A percentile compares a stretch with the other conserved stretches of the same genome.
Evolutionary conservation across 2,888 invertebrate genomes (phyloP).

Genomic region (Nomada fabriciana): DNA sequence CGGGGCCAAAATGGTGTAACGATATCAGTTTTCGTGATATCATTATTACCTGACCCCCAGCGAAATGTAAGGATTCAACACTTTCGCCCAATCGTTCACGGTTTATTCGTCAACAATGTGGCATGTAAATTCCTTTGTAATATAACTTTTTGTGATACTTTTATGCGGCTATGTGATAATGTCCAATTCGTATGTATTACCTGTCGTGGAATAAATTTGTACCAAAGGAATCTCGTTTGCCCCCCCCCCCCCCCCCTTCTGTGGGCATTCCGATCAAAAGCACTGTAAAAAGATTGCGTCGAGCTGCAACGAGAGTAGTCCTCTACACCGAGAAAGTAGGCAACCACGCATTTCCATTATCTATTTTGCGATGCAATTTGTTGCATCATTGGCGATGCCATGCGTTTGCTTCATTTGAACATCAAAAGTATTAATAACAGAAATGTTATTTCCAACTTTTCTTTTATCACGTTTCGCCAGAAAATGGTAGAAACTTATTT

Average conservation of each 20-base stretch:
- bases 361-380: slow-evolving; percentile 21
- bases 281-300: slow-evolving; percentile 31
- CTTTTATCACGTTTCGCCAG: neutral
- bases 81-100: slow-evolving; percentile 8
- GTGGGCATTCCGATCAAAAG: slow-evolving; percentile 14
- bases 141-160: slow-evolving; percentile 50
- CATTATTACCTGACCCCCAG: neutral
- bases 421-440: neutral
- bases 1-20: slow-evolving; percentile 28
- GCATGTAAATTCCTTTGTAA: slow-evolving; percentile 66
- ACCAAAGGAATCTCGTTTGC: slow-evolving; percentile 37
- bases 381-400: neutral
- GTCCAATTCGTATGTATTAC: slow-evolving; percentile 50
- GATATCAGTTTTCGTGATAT: slow-evolving; percentile 21
- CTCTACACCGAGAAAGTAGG: neutral
- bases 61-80: neutral
- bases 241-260: neutral
- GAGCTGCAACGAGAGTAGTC: neutral
- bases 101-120: slow-evolving; percentile 29
- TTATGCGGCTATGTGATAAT: slow-evolving; percentile 45
- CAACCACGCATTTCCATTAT: slow-evolving; percentile 47
- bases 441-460: neutral
- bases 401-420: neutral
- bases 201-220: slow-evolving; percentile 59
- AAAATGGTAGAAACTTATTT: neutral